Percentiles rank a stretch among this genome's conserved stretches.
Conservation (phyloP, 2,888 invertebrate genomes). For the Neocrepidodera transversa region DNA sequence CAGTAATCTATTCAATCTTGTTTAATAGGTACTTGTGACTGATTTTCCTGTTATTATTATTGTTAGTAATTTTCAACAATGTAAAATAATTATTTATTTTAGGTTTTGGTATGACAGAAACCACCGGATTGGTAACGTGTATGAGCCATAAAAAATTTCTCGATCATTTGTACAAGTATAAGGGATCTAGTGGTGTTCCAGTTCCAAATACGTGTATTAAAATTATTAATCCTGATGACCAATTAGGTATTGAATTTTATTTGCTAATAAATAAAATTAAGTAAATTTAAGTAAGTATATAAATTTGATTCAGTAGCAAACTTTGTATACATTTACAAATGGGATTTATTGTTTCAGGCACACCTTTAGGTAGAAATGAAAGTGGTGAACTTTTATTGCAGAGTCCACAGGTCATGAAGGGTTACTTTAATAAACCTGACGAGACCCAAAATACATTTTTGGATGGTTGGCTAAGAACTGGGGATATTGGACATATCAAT, state of each 20-base stretch:
- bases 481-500: slow-evolving; percentile 67
- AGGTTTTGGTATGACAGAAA: slow-evolving; percentile 79
- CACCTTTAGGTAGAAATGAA: slow-evolving; percentile 55
- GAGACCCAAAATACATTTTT: slow-evolving; percentile 75
- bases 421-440: slow-evolving; percentile 77
- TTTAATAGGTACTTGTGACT: too few species aligned
- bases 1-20: too few species aligned
- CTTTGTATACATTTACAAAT: not conserved
- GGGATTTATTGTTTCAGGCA: slow-evolving; percentile 14
- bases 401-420: slow-evolving; percentile 84
- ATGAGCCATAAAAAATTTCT: slow-evolving; percentile 40
- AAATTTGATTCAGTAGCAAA: not conserved
- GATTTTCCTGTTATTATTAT: too few species aligned
- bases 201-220: slow-evolving; percentile 71
- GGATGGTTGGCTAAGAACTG: slow-evolving; percentile 78
- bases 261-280: not conserved
- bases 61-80: slow-evolving; percentile 44
- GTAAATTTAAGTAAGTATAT: not conserved
- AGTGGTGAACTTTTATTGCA: slow-evolving; percentile 76
- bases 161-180: slow-evolving; percentile 18
- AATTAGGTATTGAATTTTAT: slow-evolving; percentile 33
- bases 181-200: slow-evolving; percentile 65
- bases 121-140: slow-evolving; percentile 67
- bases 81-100: slow-evolving; percentile 1
- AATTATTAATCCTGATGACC: slow-evolving; percentile 63